phyloP scores from a whole-genome alignment of 2,797 vertebrate species.

The Poecilia wingei region DNA sequence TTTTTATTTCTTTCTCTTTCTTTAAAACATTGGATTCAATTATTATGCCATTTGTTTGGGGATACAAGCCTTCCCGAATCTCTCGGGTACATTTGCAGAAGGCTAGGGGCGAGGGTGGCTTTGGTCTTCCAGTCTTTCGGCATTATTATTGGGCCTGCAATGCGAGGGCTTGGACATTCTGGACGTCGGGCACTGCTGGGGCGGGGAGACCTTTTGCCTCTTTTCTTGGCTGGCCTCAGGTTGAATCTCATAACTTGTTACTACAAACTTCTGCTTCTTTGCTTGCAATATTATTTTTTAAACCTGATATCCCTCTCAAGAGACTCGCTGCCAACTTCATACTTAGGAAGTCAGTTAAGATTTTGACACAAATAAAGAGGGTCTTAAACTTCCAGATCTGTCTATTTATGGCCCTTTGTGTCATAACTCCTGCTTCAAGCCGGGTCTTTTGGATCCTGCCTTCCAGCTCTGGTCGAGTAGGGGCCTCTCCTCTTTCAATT shows the following conservation, averaged over 20 bases:
- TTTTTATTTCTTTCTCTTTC: neutral
- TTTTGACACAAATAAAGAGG: neutral
- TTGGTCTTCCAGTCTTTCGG: neutral
- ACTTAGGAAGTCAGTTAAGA: neutral
- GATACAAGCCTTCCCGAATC: neutral
- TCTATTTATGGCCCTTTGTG: neutral
- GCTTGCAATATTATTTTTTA: neutral
- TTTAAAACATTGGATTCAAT: neutral
- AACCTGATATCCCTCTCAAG: neutral
- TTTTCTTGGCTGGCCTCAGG: neutral
- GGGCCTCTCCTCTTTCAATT: neutral
- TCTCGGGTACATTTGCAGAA: neutral
- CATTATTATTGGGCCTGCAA: constrained; percentile 13
- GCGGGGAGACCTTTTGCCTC: neutral
- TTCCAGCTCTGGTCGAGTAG: neutral
- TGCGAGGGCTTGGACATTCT: constrained; percentile 1
- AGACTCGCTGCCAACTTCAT: neutral
- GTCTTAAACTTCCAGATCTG: neutral
- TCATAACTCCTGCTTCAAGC: neutral
- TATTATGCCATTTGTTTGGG: neutral
- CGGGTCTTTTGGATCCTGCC: neutral
- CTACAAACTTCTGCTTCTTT: neutral
- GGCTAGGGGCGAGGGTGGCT: neutral
- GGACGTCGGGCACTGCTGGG: neutral
- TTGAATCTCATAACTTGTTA: neutral